Evolutionary conservation across 2,888 invertebrate genomes (phyloP).

Genomic region (Malacosoma neustria): DNA sequence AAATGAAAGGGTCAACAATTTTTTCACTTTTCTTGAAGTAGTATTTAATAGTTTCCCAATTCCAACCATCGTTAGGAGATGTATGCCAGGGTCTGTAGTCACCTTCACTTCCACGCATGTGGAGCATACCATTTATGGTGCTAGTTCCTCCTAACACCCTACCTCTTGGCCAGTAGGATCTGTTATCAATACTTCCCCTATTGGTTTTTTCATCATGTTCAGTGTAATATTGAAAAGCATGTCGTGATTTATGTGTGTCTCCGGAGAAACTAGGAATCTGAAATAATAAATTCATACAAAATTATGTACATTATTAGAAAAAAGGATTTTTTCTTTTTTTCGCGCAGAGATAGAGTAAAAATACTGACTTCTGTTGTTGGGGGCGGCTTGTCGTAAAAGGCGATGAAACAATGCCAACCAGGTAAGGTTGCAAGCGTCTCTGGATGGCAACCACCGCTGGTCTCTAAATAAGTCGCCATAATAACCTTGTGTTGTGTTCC

Average conservation of each 20-base stretch:
- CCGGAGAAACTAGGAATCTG: conserved; percentile 55
- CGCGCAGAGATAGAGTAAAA: no score
- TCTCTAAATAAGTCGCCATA: no score
- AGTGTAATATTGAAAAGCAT: conserved; percentile 50
- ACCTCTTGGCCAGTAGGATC: conserved; percentile 59
- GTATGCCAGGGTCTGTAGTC: conserved; percentile 54
- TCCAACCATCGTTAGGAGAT: conserved; percentile 49
- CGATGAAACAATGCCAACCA: no score
- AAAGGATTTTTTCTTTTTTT: no score
- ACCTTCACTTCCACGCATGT: conserved; percentile 50
- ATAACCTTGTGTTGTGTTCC: no score
- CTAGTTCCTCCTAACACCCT: conserved; percentile 57
- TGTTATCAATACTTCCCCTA: conserved; percentile 29
- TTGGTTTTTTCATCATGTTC: conserved; percentile 42
- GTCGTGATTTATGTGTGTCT: conserved; percentile 34
- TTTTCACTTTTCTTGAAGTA: conserved; percentile 61
- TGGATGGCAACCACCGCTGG: no score
- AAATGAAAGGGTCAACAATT: conserved; percentile 47
- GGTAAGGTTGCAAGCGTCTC: no score
- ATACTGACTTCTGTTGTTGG: no score
- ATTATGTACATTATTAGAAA: no score
- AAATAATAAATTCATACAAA: no score
- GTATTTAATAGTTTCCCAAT: conserved; percentile 46
- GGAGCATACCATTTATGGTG: conserved; percentile 54
- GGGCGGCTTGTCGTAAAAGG: no score